phyloP scores from a whole-genome alignment of 1,140 invertebrate species.

The Wiebesia pumilae region DNA sequence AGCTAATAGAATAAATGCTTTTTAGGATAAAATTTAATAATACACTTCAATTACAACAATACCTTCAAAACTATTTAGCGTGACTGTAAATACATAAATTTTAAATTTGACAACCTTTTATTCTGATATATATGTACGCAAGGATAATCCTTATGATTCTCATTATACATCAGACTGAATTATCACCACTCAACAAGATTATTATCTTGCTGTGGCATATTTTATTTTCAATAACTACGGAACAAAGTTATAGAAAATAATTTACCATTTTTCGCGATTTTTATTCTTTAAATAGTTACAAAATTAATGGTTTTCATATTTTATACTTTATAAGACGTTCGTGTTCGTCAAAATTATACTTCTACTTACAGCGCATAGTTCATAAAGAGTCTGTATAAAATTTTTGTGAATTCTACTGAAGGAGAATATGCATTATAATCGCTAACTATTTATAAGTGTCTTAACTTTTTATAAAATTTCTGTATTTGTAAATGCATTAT shows the following conservation, averaged over 20 bases:
- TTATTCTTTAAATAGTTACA: too few relatives aligned
- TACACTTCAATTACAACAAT: not conserved
- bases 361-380: too few relatives aligned
- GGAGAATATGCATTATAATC: not conserved
- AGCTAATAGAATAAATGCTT: too few relatives aligned
- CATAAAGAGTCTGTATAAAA: too few relatives aligned
- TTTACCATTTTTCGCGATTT: too few relatives aligned
- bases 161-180: not conserved
- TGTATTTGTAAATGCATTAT: not conserved
- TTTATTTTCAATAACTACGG: not conserved
- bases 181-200: not conserved
- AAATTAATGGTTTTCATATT: too few relatives aligned
- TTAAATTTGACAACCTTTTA: not conserved
- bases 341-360: not conserved
- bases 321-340: not conserved
- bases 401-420: too few relatives aligned
- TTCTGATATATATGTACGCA: not conserved
- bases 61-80: slow-evolving; percentile 21
- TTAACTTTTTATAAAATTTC: not conserved
- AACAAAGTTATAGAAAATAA: too few relatives aligned
- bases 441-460: not conserved
- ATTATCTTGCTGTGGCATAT: not conserved
- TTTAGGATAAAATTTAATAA: too few relatives aligned
- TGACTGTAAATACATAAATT: slow-evolving; percentile 20
- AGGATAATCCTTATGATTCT: not conserved